Evolutionary conservation across 2,113 vertebrate genomes (phyloP), one percentile per base, ranked within the genome.

Genomic region (Xyliphius kryptos): DNA sequence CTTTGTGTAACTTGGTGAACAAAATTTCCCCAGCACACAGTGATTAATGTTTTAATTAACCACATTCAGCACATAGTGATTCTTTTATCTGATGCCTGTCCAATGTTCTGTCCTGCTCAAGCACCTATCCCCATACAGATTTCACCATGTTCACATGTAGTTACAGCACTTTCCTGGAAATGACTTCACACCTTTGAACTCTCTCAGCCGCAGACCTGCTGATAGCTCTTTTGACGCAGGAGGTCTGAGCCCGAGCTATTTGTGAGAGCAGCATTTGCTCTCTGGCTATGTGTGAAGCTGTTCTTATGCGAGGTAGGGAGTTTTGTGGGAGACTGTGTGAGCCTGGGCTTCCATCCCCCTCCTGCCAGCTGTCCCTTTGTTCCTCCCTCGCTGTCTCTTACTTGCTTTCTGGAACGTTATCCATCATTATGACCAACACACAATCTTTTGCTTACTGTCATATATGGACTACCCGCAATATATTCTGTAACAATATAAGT

Each of bases 161-260:
- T 76, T 88, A n/a, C n/a, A n/a, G n/a, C n/a, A n/a, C n/a, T n/a
- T n/a, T n/a, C 85, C 77, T 80, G 70, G 83, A 86, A 89, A 79
- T 66, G 73, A 74, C 76, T 82, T 86, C 71, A 82, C 78, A 76
- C 82, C 76, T 79, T 77, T 64, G 51, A 78, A 67, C 46, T 20
- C 60, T 76, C 74, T 68, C 76, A 68, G 76, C 75, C 73, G 66
- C 78, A 74, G 76, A 79, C 76, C 69, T 54, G 73, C 66, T 82
- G 76, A 76, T 70, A 71, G 67, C 62, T 69, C 43, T 49, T 68
- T 61, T 87, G 83, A 86, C 80, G 79, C 80, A 80, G 73, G 67
- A 47, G 57, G n/a, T 54, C 72, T 55, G 61, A 71, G 72, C 72
- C 70, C 52, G 75, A 78, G 73, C 72, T 77, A 85, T 86, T 85